These are phyloP conservation scores for Acomys russatus DNA, from an alignment of 2,797 vertebrate species.

Conservation along the genomic window DNA sequence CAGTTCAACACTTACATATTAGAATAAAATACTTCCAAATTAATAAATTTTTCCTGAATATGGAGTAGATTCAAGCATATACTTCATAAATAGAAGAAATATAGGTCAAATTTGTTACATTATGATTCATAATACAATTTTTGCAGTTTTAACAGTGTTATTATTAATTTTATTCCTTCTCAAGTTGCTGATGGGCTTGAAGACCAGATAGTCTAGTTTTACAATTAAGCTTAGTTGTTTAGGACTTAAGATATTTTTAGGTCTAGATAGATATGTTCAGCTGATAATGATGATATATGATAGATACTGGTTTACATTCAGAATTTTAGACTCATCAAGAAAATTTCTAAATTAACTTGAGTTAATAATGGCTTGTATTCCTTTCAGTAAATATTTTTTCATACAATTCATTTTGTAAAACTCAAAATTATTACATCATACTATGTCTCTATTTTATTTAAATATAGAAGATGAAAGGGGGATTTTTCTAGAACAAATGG, in stretches of 20 bases:
- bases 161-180: too few species aligned
- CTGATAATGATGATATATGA: too few species aligned
- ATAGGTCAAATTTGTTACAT: background rate
- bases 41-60: conserved; percentile 55
- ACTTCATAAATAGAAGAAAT: conserved; percentile 52
- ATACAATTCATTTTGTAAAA: conserved; percentile 15
- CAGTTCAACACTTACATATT: conserved; percentile 3
- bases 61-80: background rate
- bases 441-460: conserved; percentile 48
- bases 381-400: conserved; percentile 12
- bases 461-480: conserved; percentile 55
- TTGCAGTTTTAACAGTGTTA: background rate
- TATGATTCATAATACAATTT: background rate
- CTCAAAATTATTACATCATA: conserved; percentile 33
- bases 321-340: too few species aligned
- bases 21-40: conserved; percentile 35
- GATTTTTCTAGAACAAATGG: conserved; percentile 2
- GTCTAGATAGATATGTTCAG: too few species aligned
- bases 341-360: conserved; percentile 51
- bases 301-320: too few species aligned
- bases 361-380: conserved; percentile 33
- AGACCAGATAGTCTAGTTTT: too few species aligned
- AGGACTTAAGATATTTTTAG: too few species aligned
- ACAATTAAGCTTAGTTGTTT: too few species aligned
- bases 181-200: too few species aligned